These are phyloP conservation scores for Trematomus bernacchii DNA, from an alignment of 2,797 vertebrate genomes.

Conservation along the genomic window DNA sequence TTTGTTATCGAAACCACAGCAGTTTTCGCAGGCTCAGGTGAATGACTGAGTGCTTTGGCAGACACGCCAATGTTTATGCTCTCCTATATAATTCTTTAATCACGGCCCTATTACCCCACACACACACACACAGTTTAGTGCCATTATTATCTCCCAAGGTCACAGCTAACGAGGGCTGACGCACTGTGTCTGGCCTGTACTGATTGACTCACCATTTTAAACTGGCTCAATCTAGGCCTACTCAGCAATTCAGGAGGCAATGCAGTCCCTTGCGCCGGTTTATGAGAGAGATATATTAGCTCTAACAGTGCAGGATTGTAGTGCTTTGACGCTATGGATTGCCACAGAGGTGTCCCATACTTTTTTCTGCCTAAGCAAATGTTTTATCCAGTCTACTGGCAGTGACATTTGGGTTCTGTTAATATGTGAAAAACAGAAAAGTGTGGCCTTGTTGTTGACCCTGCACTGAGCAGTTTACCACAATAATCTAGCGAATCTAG, in stretches of 20 bases:
- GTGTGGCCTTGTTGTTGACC: conserved; percentile 13
- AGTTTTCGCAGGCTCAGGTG: conserved; percentile 49
- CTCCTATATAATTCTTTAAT: conserved; percentile 84
- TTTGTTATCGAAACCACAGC: conserved; percentile 49
- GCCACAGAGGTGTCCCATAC: conserved; percentile 31
- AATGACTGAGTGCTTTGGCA: conserved; percentile 64
- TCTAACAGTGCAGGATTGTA: conserved; percentile 53
- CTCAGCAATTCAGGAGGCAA: conserved; percentile 80
- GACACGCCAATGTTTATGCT: conserved; percentile 76
- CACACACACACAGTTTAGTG: conserved; percentile 77
- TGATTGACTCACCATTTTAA: conserved; percentile 83
- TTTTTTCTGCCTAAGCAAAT: conserved; percentile 29
- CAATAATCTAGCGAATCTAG: no score
- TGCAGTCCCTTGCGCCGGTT: conserved; percentile 64
- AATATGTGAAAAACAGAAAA: conserved; percentile 8
- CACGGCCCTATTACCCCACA: conserved; percentile 76
- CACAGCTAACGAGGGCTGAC: conserved; percentile 81
- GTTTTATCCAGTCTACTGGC: conserved; percentile 24
- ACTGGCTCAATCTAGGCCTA: conserved; percentile 72
- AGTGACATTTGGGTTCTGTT: conserved; percentile 38
- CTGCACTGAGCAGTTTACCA: conserved; percentile 28
- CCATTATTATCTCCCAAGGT: conserved; percentile 88
- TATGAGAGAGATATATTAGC: conserved; percentile 70
- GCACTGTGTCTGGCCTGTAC: conserved; percentile 69
- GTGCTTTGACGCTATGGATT: conserved; percentile 52